Percentiles rank a stretch among this genome's conserved stretches.
phyloP scores from a whole-genome alignment of 2,797 vertebrate genomes.

The Tympanoctomys barrerae region DNA sequence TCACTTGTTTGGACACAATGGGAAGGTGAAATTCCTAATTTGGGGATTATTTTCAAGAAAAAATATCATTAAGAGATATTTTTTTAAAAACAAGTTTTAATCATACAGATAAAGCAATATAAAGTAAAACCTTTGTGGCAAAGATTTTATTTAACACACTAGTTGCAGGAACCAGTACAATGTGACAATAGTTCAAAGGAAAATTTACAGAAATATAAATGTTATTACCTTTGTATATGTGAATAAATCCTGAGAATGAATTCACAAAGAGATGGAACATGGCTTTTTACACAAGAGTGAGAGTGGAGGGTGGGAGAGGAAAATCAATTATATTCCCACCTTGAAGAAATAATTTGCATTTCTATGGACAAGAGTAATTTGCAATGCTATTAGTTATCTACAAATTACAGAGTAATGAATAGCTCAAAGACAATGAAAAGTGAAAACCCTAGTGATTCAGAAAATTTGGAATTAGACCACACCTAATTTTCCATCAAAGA shows the following conservation, averaged over 20 bases:
- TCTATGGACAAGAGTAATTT: conserved; percentile 33
- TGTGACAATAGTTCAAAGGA: conserved; percentile 50
- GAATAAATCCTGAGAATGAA: not conserved
- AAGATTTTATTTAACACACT: conserved; percentile 56
- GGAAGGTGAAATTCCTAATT: conserved; percentile 17
- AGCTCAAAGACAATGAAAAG: conserved; percentile 37
- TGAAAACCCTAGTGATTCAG: not conserved
- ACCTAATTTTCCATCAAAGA: conserved; percentile 8
- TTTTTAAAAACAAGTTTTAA: conserved; percentile 36
- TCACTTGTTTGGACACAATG: conserved; percentile 11
- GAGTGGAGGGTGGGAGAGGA: not conserved
- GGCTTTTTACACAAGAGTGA: not conserved
- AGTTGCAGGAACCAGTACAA: not conserved
- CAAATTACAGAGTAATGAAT: conserved; percentile 32
- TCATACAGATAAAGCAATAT: not conserved
- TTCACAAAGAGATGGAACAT: conserved; percentile 47
- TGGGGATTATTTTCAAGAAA: conserved; percentile 56
- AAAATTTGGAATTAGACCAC: conserved; percentile 24
- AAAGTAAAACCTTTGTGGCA: conserved; percentile 12
- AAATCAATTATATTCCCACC: conserved; percentile 11
- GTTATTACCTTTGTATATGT: not conserved
- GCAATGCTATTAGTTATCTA: conserved; percentile 22
- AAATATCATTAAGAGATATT: not conserved
- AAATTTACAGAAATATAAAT: conserved; percentile 1
- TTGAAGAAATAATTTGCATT: conserved; percentile 35